phyloP scores from a whole-genome alignment of 2,797 vertebrate species.

The Sarcoramphus papa region DNA sequence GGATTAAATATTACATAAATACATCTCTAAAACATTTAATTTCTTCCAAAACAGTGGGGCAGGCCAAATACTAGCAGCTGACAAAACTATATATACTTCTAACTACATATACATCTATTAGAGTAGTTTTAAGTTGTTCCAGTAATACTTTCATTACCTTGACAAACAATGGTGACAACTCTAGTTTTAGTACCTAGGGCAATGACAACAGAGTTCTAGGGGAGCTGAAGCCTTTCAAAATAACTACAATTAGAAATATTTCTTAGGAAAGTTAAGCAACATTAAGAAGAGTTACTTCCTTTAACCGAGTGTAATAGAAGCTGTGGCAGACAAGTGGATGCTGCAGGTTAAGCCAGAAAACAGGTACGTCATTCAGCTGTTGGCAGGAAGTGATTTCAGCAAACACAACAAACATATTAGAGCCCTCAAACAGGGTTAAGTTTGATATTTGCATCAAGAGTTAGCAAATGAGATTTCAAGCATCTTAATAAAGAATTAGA shows the following conservation, averaged over 20 bases:
- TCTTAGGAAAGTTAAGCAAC: background rate
- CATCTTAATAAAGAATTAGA: background rate
- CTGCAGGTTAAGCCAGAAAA: constrained; percentile 3
- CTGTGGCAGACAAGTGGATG: background rate
- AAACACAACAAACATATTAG: background rate
- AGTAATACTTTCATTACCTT: background rate
- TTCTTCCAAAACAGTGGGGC: background rate
- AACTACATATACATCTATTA: background rate
- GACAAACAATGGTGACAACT: background rate
- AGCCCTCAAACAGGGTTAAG: background rate
- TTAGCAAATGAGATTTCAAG: background rate
- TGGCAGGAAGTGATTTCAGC: background rate
- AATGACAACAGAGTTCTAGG: background rate
- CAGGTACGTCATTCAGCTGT: background rate
- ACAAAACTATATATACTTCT: background rate
- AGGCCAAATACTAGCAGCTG: background rate
- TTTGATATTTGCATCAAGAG: background rate
- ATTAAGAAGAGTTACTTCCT: background rate
- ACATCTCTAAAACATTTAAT: background rate
- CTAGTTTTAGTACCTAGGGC: background rate
- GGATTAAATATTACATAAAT: background rate
- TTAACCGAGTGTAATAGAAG: background rate
- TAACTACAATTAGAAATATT: background rate
- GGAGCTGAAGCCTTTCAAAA: background rate
- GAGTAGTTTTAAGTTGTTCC: background rate